A percentile compares a stretch with the other conserved stretches of the same genome.
These are phyloP conservation scores for Tipula helvola DNA, from an alignment of 2,888 invertebrate species.

Conservation along the genomic window DNA sequence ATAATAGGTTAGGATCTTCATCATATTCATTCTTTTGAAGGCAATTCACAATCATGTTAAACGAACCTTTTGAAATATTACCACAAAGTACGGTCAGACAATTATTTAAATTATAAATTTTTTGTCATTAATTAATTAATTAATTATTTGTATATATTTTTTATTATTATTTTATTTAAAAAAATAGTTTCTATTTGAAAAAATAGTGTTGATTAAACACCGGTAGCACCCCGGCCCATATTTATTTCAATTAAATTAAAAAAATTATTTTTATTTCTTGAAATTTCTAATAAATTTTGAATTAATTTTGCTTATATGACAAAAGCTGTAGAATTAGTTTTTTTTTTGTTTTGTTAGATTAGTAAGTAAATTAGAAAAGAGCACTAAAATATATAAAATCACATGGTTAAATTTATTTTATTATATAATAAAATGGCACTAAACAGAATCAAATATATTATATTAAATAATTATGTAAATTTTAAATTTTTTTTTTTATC, in stretches of 20 bases:
- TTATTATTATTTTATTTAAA: not conserved
- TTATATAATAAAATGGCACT: not conserved
- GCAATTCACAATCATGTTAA: not conserved
- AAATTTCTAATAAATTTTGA: not conserved
- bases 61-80: slow-evolving; percentile 7
- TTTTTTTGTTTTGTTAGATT: not conserved
- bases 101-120: not conserved
- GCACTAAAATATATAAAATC: not conserved
- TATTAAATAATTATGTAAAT: not conserved
- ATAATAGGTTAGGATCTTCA: not conserved
- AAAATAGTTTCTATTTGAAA: not conserved
- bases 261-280: not conserved
- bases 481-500: not conserved
- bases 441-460: not conserved
- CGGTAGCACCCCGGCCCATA: slow-evolving; percentile 10
- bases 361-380: not conserved
- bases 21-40: not conserved
- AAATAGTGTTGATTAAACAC: not conserved
- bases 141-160: not conserved
- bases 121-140: not conserved
- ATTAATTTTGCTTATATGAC: not conserved
- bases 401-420: not conserved
- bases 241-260: not conserved
- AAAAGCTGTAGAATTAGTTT: not conserved
- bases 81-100: slow-evolving; percentile 7